These are phyloP conservation scores for Nomada goodeniana DNA, from an alignment of 2,888 invertebrate genomes.

Conservation along the genomic window DNA sequence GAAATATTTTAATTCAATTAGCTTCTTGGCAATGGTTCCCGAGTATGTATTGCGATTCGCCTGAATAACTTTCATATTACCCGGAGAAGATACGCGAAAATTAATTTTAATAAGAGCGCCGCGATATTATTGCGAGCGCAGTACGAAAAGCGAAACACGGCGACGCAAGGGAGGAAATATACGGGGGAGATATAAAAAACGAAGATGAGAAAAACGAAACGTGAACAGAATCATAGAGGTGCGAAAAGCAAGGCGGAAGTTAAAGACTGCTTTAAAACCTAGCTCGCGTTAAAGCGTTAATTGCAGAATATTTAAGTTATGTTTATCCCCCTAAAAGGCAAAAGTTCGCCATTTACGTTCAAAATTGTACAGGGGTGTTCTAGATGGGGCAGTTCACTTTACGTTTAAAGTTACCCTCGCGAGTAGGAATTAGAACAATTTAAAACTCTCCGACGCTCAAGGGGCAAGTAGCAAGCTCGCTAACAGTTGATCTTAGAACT, in stretches of 20 bases:
- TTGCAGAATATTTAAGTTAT: not conserved
- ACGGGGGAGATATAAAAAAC: no score
- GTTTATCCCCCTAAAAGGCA: not conserved
- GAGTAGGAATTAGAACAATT: constrained; percentile 37
- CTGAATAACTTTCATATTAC: no score
- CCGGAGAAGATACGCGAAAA: no score
- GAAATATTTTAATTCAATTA: no score
- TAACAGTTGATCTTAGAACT: constrained; percentile 23
- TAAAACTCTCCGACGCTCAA: constrained; percentile 9
- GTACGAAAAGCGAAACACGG: constrained; percentile 4
- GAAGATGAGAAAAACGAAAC: not conserved
- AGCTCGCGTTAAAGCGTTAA: not conserved
- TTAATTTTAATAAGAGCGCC: no score
- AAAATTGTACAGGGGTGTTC: not conserved
- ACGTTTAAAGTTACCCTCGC: constrained; percentile 31
- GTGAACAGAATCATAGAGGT: not conserved
- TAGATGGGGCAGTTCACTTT: constrained; percentile 22
- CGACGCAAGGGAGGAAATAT: not conserved
- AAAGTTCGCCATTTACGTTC: not conserved
- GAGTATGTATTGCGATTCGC: no score
- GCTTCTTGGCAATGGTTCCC: no score
- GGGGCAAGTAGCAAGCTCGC: constrained; percentile 21
- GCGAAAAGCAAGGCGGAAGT: no score
- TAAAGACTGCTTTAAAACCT: no score
- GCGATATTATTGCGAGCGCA: constrained; percentile 9